Evolutionary conservation across 2,113 vertebrate genomes (phyloP).

Genomic region (Oreochromis spilurus): DNA sequence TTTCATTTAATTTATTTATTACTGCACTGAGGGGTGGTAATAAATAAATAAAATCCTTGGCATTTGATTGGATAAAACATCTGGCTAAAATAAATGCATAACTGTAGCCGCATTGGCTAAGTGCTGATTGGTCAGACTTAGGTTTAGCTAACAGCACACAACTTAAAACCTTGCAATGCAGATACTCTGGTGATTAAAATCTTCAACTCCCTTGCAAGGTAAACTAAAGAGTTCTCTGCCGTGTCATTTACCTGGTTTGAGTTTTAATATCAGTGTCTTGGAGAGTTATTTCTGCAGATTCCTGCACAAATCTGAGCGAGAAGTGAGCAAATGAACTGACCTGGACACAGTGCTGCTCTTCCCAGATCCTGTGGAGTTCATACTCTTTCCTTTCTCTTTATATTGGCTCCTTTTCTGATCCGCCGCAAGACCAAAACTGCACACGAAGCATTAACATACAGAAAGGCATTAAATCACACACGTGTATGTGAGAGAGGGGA

Average conservation of each 20-base stretch:
- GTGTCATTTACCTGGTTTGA: neutral
- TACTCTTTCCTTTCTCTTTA: slow-evolving; percentile 88
- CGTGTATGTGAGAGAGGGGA: neutral
- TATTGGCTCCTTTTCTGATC: slow-evolving; percentile 86
- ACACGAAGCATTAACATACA: neutral
- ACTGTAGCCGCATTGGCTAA: neutral
- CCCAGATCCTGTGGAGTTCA: slow-evolving; percentile 96
- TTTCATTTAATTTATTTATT: neutral
- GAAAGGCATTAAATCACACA: neutral
- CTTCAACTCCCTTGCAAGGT: neutral
- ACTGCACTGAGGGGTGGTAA: neutral
- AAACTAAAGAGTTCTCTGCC: neutral
- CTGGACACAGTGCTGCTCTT: slow-evolving; percentile 97
- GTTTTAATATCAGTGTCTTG: neutral
- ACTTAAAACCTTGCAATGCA: neutral
- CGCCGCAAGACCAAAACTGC: slow-evolving; percentile 80
- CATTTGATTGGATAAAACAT: neutral
- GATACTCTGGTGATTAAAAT: neutral
- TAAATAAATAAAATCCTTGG: neutral
- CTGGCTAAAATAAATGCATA: neutral
- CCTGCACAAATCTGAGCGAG: neutral
- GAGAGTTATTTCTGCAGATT: neutral
- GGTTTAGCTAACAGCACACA: neutral
- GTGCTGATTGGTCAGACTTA: neutral
- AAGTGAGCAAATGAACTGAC: slow-evolving; percentile 62